Base-by-base conservation (phyloP, 2,797 vertebrate species). In the Tapera naevia region DNA sequence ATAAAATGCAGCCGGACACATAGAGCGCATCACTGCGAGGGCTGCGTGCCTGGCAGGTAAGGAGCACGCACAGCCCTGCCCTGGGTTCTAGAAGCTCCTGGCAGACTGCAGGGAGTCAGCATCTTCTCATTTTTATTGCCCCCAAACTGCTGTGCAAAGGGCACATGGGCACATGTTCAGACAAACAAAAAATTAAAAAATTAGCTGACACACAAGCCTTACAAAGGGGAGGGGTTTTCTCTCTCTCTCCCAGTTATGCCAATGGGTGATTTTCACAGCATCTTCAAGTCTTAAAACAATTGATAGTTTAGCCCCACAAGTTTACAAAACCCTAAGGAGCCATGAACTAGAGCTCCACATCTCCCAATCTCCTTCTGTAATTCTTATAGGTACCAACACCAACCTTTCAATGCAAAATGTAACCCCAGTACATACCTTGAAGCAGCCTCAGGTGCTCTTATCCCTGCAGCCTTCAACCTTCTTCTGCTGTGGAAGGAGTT, bases 241-340 rank as follows among this genome's bases (percentile, higher is more conserved):
- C 41, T 39, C 27, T 33, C 17, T 33, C 27, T 33, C 17, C 33
- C 30, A 25, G 43, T 33, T 33, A 50, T 0, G 0, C 0, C 0
- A 72, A 13, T 2, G 3, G 33, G 22, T 54, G 24, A 10, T 41
- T 57, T 72, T 62, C 39, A 0, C 18, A 58, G 37, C 30, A 10
- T 5, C 12, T 82, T 8, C 15, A 28, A 73, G 33, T 50, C 57
- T 51, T 65, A 6, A 23, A 83, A 30, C 24, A 39, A 24, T 8
- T 32, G 35, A 43, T 30, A 39, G 4, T 32, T 70, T 25, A 17
- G 19, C 33, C 6, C 60, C 88, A 32, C 45, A 75, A 45, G 16
- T 28, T 74, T n/a, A 81, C 25, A 79, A 70, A 84, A 35, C 25
- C 30, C 50, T 18, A 53, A 58, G 22, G 23, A 69, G n/a, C 22